Evolutionary conservation across 2,113 vertebrate genomes (phyloP).

Genomic region (Poicephalus meyeri): DNA sequence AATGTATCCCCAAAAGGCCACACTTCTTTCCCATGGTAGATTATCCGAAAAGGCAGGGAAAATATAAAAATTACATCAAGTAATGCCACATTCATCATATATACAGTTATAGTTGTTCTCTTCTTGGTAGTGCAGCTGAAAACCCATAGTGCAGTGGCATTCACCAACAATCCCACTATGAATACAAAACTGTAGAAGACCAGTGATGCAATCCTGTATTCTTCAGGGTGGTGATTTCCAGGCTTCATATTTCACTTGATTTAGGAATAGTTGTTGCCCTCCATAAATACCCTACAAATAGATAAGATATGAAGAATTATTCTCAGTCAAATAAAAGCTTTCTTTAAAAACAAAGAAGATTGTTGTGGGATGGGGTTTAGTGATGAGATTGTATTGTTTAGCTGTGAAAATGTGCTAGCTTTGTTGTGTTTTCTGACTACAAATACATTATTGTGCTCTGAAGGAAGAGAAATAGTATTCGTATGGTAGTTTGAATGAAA

Average conservation of each 20-base stretch:
- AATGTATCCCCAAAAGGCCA: slow-evolving; percentile 91
- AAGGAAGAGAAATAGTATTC: not conserved
- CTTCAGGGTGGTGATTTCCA: slow-evolving; percentile 70
- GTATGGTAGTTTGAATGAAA: not conserved
- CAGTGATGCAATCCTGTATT: slow-evolving; percentile 82
- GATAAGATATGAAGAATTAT: not conserved
- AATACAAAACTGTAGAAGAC: slow-evolving; percentile 89
- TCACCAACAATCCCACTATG: slow-evolving; percentile 85
- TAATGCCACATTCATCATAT: slow-evolving; percentile 95
- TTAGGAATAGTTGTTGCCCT: not conserved
- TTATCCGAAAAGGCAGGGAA: slow-evolving; percentile 88
- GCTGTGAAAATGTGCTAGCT: not conserved
- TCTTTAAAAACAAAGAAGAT: not conserved
- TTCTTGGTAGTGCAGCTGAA: slow-evolving; percentile 96
- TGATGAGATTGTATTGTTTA: not conserved
- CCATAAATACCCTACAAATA: slow-evolving; percentile 11
- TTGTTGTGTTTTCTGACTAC: not conserved
- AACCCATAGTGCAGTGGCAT: slow-evolving; percentile 91
- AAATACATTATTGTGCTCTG: not conserved
- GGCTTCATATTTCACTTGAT: not conserved
- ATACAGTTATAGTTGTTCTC: slow-evolving; percentile 90
- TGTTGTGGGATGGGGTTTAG: not conserved
- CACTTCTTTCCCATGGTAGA: slow-evolving; percentile 80
- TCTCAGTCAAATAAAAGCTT: not conserved
- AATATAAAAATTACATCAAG: slow-evolving; percentile 88